Base-by-base conservation (phyloP, 1,140 invertebrate genomes). In the Magallana angulata region DNA sequence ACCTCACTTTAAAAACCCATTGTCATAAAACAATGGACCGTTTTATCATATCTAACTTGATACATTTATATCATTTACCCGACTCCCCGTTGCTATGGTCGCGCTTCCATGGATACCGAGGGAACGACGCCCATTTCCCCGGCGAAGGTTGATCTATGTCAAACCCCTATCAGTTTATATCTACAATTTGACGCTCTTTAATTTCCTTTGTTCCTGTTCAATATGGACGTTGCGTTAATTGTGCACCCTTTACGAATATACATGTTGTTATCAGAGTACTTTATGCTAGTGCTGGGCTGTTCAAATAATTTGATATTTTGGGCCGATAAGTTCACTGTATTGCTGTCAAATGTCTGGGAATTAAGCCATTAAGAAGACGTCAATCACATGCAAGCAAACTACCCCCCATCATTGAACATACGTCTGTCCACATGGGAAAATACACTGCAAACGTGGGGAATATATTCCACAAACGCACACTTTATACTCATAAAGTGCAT, bases 251-350 rank as follows among this genome's bases (percentile, higher is more conserved):
- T 7, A 76, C 68, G 7, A 30, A 76, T 76, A 30, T 30, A 11
- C 68, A 76, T 36, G 68, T 12, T 76, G 68, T 76, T 76, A 76
- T 76, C 68, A 11, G 68, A 12, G 4, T 76, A 76, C 12, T 18
- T 76, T 76, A 76, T 76, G 36, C 8, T 76, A 30, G 30, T 76
- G 68, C 36, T 30, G 24, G 24, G 68, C 36, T 76, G 68, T 76
- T 76, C 68, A 76, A 76, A 76, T 76, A 76, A 76, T 76, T 76
- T 76, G 68, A 76, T 76, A 76, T 36, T 76, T 76, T 76, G 36
- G 14, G 12, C 68, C 36, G 68, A 76, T 76, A 76, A 76, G 68
- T 76, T 76, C 68, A 76, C 18, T 76, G 68, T 76, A 76, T 76
- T 30, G 68, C 68, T 30, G 68, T 30, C 68, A 18, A 76, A 76